These are phyloP conservation scores for Xestobium rufovillosum DNA, from an alignment of 2,888 invertebrate species.

Conservation along the genomic window DNA sequence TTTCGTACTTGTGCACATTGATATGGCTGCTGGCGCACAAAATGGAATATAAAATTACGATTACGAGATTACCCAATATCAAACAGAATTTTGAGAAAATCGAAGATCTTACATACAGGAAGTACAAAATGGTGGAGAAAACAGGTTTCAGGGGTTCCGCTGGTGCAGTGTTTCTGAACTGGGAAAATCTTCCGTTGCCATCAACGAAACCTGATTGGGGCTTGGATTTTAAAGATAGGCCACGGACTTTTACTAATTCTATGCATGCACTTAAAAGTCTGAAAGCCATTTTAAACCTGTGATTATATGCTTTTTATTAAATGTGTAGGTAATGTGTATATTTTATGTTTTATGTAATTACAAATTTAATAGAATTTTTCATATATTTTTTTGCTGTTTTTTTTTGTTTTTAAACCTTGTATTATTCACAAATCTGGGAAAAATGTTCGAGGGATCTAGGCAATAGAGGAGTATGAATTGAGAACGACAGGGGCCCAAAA, in stretches of 20 bases:
- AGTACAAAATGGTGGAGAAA: conserved; percentile 34
- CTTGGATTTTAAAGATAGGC: conserved; percentile 31
- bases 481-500: too few species aligned
- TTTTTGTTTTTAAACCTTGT: too few species aligned
- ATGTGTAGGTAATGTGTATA: too few species aligned
- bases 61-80: conserved; percentile 29
- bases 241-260: conserved; percentile 35
- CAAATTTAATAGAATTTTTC: too few species aligned
- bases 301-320: too few species aligned
- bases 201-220: conserved; percentile 37
- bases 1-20: conserved; percentile 57
- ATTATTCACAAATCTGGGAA: too few species aligned
- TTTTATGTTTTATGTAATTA: too few species aligned
- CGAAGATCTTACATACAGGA: conserved; percentile 29
- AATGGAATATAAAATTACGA: conserved; percentile 43
- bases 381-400: too few species aligned
- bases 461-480: too few species aligned
- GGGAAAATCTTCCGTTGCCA: conserved; percentile 28
- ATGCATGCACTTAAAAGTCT: conserved; percentile 31
- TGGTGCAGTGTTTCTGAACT: conserved; percentile 26
- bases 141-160: conserved; percentile 23
- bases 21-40: conserved; percentile 59
- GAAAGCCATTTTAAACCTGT: conserved; percentile 15
- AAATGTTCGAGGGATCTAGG: too few species aligned
- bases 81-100: conserved; percentile 32